phyloP scores from a whole-genome alignment of 2,888 invertebrate genomes.

The Idaea aversata region DNA sequence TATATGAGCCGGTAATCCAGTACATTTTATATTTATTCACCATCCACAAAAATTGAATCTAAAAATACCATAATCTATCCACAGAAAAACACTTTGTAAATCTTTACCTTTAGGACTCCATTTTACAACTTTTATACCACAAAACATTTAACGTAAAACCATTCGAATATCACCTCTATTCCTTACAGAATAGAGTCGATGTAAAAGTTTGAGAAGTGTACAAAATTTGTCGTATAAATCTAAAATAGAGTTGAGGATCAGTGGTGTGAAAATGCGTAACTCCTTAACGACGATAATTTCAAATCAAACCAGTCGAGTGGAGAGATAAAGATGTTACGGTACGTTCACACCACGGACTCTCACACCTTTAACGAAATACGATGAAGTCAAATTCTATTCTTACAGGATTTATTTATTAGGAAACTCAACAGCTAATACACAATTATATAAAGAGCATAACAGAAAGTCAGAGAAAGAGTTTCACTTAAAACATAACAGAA shows the following conservation, averaged over 20 bases:
- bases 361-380: not conserved
- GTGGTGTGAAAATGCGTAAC: conserved; percentile 62
- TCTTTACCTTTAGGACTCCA: not conserved
- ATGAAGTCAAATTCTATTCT: no score
- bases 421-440: no score
- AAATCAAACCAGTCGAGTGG: conserved; percentile 59
- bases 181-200: not conserved
- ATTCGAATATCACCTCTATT: not conserved
- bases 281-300: conserved; percentile 66
- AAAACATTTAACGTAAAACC: not conserved
- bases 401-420: no score
- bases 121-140: not conserved
- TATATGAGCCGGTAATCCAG: no score
- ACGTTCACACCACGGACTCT: not conserved
- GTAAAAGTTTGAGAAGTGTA: conserved; percentile 7
- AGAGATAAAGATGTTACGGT: conserved; percentile 45
- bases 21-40: no score
- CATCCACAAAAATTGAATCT: not conserved
- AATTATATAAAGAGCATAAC: no score
- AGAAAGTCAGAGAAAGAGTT: no score
- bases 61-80: not conserved
- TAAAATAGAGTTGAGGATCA: conserved; percentile 58
- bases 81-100: not conserved
- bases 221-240: conserved; percentile 53
- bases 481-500: no score